phyloP scores from a whole-genome alignment of 2,113 vertebrate species.

The Poicephalus gulielmi region DNA sequence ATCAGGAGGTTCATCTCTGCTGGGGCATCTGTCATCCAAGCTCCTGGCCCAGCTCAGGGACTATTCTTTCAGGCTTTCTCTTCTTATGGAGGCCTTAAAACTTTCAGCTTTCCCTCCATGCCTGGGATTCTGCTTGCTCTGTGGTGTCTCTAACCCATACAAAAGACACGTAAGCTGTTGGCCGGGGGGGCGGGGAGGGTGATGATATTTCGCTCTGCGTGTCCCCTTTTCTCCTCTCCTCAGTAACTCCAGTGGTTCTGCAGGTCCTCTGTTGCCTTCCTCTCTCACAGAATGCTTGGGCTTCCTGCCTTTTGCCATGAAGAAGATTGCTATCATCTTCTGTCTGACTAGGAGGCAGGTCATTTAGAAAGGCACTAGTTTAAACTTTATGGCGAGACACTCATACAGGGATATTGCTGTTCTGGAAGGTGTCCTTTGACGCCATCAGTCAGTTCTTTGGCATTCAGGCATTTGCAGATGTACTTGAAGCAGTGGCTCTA shows the following conservation, averaged over 20 bases:
- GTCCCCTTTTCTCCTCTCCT: neutral
- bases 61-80: neutral
- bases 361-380: neutral
- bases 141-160: neutral
- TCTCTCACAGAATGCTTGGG: neutral
- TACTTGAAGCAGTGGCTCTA: neutral
- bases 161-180: neutral
- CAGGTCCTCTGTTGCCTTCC: neutral
- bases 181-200: no score
- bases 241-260: neutral
- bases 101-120: neutral
- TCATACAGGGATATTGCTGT: neutral
- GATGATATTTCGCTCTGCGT: neutral
- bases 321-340: neutral
- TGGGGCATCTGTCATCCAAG: neutral
- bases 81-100: neutral
- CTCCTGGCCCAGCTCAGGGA: neutral
- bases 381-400: neutral
- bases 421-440: neutral
- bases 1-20: neutral
- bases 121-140: neutral
- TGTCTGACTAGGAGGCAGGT: neutral
- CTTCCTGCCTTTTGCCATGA: neutral
- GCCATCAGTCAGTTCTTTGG: neutral
- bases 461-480: neutral